Evolutionary conservation across 2,113 vertebrate genomes (phyloP).

Genomic region (Oreotrochilus melanogaster): DNA sequence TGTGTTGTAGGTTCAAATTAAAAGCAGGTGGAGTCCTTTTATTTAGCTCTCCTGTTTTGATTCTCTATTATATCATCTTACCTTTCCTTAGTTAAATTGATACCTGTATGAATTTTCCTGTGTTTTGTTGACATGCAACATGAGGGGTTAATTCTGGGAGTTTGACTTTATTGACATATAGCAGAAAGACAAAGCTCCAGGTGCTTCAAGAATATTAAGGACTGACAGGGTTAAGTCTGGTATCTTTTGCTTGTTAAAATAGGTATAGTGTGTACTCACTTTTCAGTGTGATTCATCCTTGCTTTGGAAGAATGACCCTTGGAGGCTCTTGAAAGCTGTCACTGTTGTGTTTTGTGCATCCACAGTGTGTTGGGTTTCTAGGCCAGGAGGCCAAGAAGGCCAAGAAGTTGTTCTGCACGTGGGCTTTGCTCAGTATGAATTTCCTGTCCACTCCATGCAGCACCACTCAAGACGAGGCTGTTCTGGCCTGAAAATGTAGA

Average conservation of each 20-base stretch:
- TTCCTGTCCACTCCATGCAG: not conserved
- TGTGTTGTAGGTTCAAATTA: not conserved
- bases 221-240: not conserved
- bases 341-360: not conserved
- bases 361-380: not conserved
- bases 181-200: not conserved
- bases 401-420: not conserved
- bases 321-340: not conserved
- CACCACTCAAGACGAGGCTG: not conserved
- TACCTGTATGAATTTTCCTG: not conserved
- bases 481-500: not conserved
- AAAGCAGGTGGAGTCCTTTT: not conserved
- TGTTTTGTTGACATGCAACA: not conserved
- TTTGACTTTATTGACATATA: not conserved
- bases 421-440: not conserved
- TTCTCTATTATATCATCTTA: not conserved
- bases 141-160: not conserved
- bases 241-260: not conserved
- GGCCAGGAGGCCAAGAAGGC: not conserved
- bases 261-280: not conserved
- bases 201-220: not conserved
- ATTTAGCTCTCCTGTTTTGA: conserved; percentile 41
- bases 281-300: not conserved
- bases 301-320: not conserved
- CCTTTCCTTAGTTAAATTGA: not conserved